Conservation (phyloP, 2,113 vertebrate species). For the Nettapus auritus region DNA sequence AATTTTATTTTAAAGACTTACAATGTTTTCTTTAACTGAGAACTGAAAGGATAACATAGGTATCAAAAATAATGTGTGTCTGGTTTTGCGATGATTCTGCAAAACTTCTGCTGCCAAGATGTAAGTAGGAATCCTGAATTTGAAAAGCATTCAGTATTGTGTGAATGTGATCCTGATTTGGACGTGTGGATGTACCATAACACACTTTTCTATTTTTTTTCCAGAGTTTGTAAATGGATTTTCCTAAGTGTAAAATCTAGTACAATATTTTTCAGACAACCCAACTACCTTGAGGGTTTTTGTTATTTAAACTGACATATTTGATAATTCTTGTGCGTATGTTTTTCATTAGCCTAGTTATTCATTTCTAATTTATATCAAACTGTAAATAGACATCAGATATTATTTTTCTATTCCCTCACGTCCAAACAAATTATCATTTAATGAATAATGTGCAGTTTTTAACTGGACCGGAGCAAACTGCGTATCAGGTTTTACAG, state of each 20-base stretch:
- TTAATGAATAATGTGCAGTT: accelerated
- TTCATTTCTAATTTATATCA: slow-evolving; percentile 19
- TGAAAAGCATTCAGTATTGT: not conserved
- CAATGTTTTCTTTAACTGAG: too few relatives aligned
- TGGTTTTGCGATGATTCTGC: not conserved
- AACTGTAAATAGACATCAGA: not conserved
- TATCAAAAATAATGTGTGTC: not conserved
- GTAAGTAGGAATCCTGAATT: not conserved
- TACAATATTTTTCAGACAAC: not conserved
- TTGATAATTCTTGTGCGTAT: not conserved
- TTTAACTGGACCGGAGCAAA: not conserved
- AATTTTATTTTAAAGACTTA: too few relatives aligned
- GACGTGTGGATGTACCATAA: not conserved
- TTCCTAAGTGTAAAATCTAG: not conserved
- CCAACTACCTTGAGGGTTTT: not conserved
- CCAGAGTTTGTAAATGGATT: not conserved
- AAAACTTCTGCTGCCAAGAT: not conserved
- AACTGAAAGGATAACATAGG: not conserved
- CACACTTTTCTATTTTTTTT: not conserved
- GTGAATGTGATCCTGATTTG: not conserved
- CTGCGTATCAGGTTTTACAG: not conserved
- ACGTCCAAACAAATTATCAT: not conserved
- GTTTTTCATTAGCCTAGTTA: not conserved
- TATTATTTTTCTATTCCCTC: not conserved
- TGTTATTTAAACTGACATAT: not conserved